These are phyloP conservation scores for Lasioglossum malachurum DNA, from an alignment of 2,888 invertebrate species.

Conservation along the genomic window DNA sequence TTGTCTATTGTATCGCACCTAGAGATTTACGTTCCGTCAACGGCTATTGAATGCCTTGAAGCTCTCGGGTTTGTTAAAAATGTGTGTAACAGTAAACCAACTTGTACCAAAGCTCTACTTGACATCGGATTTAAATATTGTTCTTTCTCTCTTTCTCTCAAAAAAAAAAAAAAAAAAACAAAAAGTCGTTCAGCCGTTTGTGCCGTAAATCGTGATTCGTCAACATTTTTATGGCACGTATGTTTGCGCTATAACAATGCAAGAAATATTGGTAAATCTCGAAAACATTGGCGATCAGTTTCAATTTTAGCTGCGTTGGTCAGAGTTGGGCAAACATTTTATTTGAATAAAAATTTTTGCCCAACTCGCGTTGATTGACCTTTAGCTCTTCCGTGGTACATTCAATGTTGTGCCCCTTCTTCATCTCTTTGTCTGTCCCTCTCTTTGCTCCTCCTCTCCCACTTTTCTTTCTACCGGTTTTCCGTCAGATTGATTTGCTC, in stretches of 20 bases:
- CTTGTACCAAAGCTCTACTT: not conserved
- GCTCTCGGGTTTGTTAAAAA: not conserved
- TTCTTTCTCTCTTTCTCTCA: not conserved
- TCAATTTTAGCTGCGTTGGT: slow-evolving; percentile 70
- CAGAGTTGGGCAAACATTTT: too few species aligned
- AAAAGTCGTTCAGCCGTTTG: not conserved
- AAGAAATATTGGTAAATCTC: slow-evolving; percentile 34
- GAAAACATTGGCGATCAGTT: slow-evolving; percentile 42
- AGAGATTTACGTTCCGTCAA: not conserved
- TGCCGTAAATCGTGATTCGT: not conserved
- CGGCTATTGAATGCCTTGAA: not conserved
- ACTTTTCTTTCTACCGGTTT: not conserved
- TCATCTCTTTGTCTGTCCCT: not conserved
- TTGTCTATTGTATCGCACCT: not conserved
- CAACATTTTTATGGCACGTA: not conserved
- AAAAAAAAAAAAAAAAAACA: not conserved
- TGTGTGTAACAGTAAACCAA: not conserved
- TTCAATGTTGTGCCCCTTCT: slow-evolving; percentile 29
- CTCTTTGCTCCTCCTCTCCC: not conserved
- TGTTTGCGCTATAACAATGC: not conserved
- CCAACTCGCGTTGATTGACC: slow-evolving; percentile 70
- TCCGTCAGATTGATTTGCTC: slow-evolving; percentile 20
- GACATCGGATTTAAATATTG: not conserved
- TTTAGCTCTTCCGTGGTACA: slow-evolving; percentile 62
- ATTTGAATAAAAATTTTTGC: too few species aligned